Percentiles rank a stretch among this genome's conserved stretches.
Conservation (phyloP, 2,797 vertebrate genomes). For the Lophius americanus region DNA sequence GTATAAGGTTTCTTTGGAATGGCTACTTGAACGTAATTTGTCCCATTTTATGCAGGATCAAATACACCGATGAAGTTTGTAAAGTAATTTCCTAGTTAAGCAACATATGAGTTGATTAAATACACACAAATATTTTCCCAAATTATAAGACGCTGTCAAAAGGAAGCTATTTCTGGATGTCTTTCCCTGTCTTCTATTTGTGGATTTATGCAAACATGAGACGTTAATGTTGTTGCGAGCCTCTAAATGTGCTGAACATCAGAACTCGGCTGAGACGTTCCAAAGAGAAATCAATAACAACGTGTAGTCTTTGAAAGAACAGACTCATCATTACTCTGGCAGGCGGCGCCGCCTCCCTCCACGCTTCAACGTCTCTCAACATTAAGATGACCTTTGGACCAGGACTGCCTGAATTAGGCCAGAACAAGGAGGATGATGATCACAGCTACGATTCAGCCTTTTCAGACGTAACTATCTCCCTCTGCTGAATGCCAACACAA, state of each 20-base stretch:
- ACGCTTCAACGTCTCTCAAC: neutral
- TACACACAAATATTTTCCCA: neutral
- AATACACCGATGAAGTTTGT: too few species aligned
- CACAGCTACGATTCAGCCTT: constrained; percentile 34
- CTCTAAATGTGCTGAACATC: constrained; percentile 38
- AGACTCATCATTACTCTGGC: constrained; percentile 27
- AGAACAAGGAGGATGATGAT: constrained; percentile 28
- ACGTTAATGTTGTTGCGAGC: constrained; percentile 22
- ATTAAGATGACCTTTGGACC: constrained; percentile 40
- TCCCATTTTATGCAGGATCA: too few species aligned
- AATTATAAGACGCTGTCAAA: neutral
- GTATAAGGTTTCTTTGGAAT: too few species aligned
- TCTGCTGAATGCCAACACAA: constrained; percentile 50
- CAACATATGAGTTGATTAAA: neutral
- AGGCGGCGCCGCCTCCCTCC: constrained; percentile 10
- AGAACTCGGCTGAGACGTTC: constrained; percentile 10
- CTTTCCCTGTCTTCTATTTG: neutral
- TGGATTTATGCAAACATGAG: constrained; percentile 15
- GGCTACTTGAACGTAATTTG: too few species aligned
- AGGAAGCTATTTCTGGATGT: constrained; percentile 2
- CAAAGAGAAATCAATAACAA: constrained; percentile 42
- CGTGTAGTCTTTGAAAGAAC: constrained; percentile 27
- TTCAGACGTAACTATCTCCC: constrained; percentile 52
- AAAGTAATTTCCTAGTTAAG: too few species aligned
- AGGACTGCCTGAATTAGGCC: constrained; percentile 34